These are phyloP conservation scores for Nothocercus julius DNA, from an alignment of 2,113 vertebrate genomes.

Conservation along the genomic window DNA sequence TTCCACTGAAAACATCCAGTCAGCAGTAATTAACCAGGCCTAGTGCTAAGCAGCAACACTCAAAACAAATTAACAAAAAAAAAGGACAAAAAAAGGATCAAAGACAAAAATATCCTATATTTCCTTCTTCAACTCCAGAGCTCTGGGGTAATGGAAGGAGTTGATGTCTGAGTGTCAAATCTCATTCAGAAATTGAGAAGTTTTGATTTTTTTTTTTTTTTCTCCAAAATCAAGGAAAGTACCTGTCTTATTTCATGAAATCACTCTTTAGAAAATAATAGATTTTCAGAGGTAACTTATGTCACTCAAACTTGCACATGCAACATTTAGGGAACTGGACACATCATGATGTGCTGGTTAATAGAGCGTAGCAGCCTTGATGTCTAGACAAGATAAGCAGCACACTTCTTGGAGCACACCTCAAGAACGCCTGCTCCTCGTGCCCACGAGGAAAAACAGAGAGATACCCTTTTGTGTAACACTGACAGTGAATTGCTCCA, in stretches of 20 bases:
- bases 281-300: conserved; percentile 32
- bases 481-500: conserved; percentile 22
- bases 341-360: conserved; percentile 65
- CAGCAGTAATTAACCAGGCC: not conserved
- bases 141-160: not conserved
- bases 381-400: conserved; percentile 86
- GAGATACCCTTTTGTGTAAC: conserved; percentile 60
- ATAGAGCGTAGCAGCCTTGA: conserved; percentile 71
- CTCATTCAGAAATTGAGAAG: not conserved
- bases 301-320: conserved; percentile 50
- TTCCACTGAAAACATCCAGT: not conserved
- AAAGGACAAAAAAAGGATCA: not conserved
- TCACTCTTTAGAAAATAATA: conserved; percentile 22
- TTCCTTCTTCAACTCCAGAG: conserved; percentile 5
- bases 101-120: not conserved
- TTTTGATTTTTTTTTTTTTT: not conserved
- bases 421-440: conserved; percentile 59
- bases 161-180: not conserved
- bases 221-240: conserved; percentile 16
- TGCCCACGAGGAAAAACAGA: conserved; percentile 61
- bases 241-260: not conserved
- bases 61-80: not conserved
- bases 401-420: not conserved
- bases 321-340: conserved; percentile 43
- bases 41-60: not conserved